Evolutionary conservation across 2,888 invertebrate species (phyloP), one percentile per base, ranked within the genome.

Genomic region (Calliscelio sp.): DNA sequence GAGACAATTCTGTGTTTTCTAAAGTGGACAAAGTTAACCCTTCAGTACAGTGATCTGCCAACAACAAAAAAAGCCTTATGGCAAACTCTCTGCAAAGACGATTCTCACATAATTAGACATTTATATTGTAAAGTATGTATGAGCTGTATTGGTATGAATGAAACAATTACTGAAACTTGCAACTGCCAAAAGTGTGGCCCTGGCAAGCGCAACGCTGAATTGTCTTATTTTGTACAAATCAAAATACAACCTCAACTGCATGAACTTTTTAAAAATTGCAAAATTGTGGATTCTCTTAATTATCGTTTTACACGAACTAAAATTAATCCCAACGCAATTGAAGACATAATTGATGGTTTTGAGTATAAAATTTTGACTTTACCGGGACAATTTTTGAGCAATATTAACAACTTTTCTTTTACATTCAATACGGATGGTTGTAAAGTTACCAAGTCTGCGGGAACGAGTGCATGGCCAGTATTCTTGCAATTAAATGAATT

Each of bases 351-450:
- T 35, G 35, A 35, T 35, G 35, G 35, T 35, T 3, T 18, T 10
- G 8, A 35, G 14, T 57, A 35, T 35, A 32, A 32, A 57, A 18
- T n/a, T 2, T 57, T 35, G 2, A 2, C 0, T 18, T 18, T 16
- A 35, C 18, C 32, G 16, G 32, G 35, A 8, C 8, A 57, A 1
- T 57, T 57, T 35, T 18, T 57, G 2, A 11, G 20, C 18, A 32
- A 57, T 57, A 16, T 5, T 11, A 1, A 35, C 7, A 57, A 57
- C 20, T 35, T 4, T 35, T 57, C 57, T 18, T 57, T 35, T 25
- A 57, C 14, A 18, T 57, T 57, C 7, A 57, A 35, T 18, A 63
- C 63, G 10, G 63, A 63, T 46, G 44, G 63, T 5, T 63, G 63
- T 44, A 41, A 25, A 10, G 20, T 44, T 24, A 24, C 44, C 3